phyloP scores from a whole-genome alignment of 2,113 vertebrate genomes.

The Mormoops blainvillei region DNA sequence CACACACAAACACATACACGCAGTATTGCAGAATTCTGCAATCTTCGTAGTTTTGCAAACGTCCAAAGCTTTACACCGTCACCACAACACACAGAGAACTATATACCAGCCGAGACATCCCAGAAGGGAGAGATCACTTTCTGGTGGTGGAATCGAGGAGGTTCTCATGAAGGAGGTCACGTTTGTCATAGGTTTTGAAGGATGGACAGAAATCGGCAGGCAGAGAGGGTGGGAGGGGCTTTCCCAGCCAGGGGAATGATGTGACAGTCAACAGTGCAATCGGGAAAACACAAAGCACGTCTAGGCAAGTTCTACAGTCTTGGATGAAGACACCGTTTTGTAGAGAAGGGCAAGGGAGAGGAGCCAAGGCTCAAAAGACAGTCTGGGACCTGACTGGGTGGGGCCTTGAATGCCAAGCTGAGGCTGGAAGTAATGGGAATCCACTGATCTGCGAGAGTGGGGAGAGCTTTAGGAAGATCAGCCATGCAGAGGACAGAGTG shows the following conservation, averaged over 20 bases:
- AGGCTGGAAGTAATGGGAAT: neutral
- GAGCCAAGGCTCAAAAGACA: neutral
- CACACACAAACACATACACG: neutral
- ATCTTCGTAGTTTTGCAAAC: neutral
- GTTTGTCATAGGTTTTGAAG: slow-evolving; percentile 2
- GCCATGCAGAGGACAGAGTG: neutral
- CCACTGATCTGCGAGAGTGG: neutral
- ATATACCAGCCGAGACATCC: neutral
- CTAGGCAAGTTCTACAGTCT: slow-evolving; percentile 3
- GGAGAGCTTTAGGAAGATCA: neutral
- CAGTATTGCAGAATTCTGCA: neutral
- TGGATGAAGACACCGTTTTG: neutral
- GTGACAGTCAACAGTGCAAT: neutral
- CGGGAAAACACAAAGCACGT: slow-evolving; percentile 40
- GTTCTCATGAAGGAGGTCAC: neutral
- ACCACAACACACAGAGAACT: neutral
- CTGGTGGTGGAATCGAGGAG: neutral
- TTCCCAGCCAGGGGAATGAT: neutral
- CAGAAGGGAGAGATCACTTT: neutral
- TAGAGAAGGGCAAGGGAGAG: neutral
- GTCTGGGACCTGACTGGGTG: neutral
- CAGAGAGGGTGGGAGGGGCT: neutral
- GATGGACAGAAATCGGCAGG: neutral
- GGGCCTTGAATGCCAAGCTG: neutral
- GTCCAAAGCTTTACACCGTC: neutral